Evolutionary conservation across 2,888 invertebrate species (phyloP).

Genomic region (Colletes collaris): DNA sequence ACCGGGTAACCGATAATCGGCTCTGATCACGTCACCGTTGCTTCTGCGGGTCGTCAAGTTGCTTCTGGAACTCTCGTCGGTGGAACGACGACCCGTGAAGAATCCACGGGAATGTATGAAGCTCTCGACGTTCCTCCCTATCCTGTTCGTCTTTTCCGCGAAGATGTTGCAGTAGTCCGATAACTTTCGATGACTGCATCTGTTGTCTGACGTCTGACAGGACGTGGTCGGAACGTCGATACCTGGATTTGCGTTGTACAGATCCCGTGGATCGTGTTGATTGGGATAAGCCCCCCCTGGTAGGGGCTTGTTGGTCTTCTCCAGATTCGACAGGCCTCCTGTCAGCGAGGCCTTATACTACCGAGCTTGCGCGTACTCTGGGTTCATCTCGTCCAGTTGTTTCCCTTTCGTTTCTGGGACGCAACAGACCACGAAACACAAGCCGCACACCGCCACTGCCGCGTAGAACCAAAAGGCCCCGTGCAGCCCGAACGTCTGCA

Average conservation of each 20-base stretch:
- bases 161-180: slow-evolving; percentile 77
- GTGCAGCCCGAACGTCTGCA: slow-evolving; percentile 88
- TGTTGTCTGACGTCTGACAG: slow-evolving; percentile 1
- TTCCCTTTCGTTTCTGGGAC: slow-evolving; percentile 96
- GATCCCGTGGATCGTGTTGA: slow-evolving; percentile 75
- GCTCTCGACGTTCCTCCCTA: slow-evolving; percentile 74
- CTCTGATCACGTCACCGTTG: slow-evolving; percentile 62
- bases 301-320: slow-evolving; percentile 79
- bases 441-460: slow-evolving; percentile 90
- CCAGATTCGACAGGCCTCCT: slow-evolving; percentile 80
- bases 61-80: slow-evolving; percentile 33
- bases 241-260: slow-evolving; percentile 60
- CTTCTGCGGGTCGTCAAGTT: slow-evolving; percentile 1
- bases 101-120: slow-evolving; percentile 74
- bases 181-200: slow-evolving; percentile 66
- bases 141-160: slow-evolving; percentile 77
- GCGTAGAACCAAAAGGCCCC: slow-evolving; percentile 96
- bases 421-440: slow-evolving; percentile 93
- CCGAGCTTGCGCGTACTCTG: slow-evolving; percentile 85
- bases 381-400: slow-evolving; percentile 94
- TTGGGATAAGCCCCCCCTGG: slow-evolving; percentile 78
- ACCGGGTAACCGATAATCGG: slow-evolving; percentile 26
- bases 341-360: slow-evolving; percentile 83
- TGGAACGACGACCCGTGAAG: slow-evolving; percentile 49
- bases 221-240: slow-evolving; percentile 22